Conservation (phyloP, 1,140 invertebrate genomes). For the Drosophila nannoptera region DNA sequence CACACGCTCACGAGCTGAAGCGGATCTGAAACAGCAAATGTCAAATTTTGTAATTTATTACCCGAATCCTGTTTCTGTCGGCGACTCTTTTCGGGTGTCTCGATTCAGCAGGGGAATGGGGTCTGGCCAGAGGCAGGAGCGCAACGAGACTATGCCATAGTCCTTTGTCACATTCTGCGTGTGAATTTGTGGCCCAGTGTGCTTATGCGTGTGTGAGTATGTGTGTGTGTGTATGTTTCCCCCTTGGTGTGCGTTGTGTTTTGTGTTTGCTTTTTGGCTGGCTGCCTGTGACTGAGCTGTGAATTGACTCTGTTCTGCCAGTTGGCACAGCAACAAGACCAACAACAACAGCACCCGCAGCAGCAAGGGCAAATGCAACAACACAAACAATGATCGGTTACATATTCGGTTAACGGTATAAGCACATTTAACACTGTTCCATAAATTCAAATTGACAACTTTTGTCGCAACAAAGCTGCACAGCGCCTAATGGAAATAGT, state of each 20-base stretch:
- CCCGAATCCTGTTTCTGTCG: conserved; percentile 79
- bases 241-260: no score
- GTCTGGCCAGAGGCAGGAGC: no score
- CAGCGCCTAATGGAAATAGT: not conserved
- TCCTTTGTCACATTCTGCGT: conserved; percentile 76
- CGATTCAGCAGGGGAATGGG: conserved; percentile 41
- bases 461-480: not conserved
- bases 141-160: conserved; percentile 27
- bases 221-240: no score
- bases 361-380: no score
- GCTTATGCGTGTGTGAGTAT: no score
- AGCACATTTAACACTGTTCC: conserved; percentile 41
- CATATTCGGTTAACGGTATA: conserved; percentile 56
- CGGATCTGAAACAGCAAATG: conserved; percentile 79
- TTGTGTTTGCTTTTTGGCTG: conserved; percentile 65
- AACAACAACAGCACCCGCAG: no score
- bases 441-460: conserved; percentile 22
- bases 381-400: no score
- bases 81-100: conserved; percentile 71
- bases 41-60: conserved; percentile 79
- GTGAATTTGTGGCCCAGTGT: conserved; percentile 70
- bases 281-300: conserved; percentile 46
- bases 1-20: conserved; percentile 63
- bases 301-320: conserved; percentile 74
- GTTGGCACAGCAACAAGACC: no score